A percentile compares a stretch with the other conserved stretches of the same genome.
Conservation (phyloP, 2,888 invertebrate species). For the Thymelicus sylvestris region DNA sequence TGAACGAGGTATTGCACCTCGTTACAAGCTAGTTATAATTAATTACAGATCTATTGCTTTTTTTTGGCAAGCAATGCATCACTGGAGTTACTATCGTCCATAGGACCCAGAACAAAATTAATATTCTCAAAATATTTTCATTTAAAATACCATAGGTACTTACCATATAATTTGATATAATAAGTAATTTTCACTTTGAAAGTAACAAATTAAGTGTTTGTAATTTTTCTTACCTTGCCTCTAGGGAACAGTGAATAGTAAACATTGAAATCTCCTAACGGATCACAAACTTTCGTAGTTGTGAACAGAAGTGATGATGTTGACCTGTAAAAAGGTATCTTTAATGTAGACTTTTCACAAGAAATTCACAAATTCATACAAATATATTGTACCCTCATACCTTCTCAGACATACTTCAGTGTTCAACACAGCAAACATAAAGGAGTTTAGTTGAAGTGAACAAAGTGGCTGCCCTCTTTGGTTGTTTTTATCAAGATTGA, state of each 20-base stretch:
- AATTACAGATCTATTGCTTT: too few relatives aligned
- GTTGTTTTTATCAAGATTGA: conserved; percentile 87
- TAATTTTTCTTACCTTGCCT: conserved; percentile 53
- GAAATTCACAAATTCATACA: not conserved
- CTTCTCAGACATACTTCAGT: conserved; percentile 93
- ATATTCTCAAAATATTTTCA: too few relatives aligned
- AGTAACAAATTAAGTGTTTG: not conserved
- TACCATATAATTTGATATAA: too few relatives aligned
- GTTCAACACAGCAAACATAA: conserved; percentile 96
- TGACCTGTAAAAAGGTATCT: conserved; percentile 57
- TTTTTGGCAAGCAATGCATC: too few relatives aligned
- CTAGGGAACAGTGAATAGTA: conserved; percentile 72
- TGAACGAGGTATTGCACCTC: too few relatives aligned
- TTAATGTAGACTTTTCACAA: not conserved
- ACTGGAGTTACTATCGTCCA: too few relatives aligned
- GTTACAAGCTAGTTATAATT: too few relatives aligned
- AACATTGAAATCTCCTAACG: conserved; percentile 72
- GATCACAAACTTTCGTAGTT: conserved; percentile 74
- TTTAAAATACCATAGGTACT: too few relatives aligned
- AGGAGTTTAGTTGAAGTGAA: conserved; percentile 93
- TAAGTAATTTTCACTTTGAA: too few relatives aligned
- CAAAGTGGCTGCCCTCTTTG: conserved; percentile 91
- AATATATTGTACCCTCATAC: conserved; percentile 52
- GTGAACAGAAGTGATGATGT: conserved; percentile 61
- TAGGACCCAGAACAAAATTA: too few relatives aligned